A percentile compares a stretch with the other conserved stretches of the same genome.
Evolutionary conservation across 2,888 invertebrate genomes (phyloP).

Genomic region (Tachina lurida): DNA sequence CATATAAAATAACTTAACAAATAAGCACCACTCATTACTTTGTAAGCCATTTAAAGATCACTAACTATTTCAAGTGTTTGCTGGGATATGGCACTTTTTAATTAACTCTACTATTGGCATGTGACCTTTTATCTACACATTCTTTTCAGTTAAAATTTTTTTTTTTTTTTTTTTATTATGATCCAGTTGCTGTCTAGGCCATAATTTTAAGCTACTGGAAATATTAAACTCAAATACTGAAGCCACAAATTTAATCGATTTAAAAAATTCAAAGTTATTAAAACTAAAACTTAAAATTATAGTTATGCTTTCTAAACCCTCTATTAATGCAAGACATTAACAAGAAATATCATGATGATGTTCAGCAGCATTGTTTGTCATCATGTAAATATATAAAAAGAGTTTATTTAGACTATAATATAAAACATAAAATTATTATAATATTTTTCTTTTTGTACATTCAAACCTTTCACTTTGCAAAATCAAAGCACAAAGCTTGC

Average conservation of each 20-base stretch:
- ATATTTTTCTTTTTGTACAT: slow-evolving; percentile 4
- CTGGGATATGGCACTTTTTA: too few relatives aligned
- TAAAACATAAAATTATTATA: slow-evolving; percentile 43
- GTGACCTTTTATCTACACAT: too few relatives aligned
- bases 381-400: slow-evolving; percentile 9
- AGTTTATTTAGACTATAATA: slow-evolving; percentile 31
- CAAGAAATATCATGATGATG: background rate
- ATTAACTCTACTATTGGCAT: too few relatives aligned
- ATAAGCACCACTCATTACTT: too few relatives aligned
- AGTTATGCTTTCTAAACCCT: slow-evolving; percentile 38
- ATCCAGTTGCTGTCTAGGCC: too few relatives aligned
- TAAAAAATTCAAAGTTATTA: slow-evolving; percentile 26
- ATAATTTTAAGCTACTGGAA: too few relatives aligned
- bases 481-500: slow-evolving; percentile 26
- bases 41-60: too few relatives aligned
- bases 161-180: too few relatives aligned
- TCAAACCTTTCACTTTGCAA: slow-evolving; percentile 67
- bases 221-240: background rate
- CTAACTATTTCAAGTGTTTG: too few relatives aligned
- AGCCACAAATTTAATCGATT: background rate
- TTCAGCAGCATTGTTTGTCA: slow-evolving; percentile 4
- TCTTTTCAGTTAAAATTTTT: too few relatives aligned
- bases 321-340: background rate
- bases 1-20: too few relatives aligned
- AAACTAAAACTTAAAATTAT: slow-evolving; percentile 12